Evolutionary conservation across 2,888 invertebrate species (phyloP).

Genomic region (Netelia fuscicornis): DNA sequence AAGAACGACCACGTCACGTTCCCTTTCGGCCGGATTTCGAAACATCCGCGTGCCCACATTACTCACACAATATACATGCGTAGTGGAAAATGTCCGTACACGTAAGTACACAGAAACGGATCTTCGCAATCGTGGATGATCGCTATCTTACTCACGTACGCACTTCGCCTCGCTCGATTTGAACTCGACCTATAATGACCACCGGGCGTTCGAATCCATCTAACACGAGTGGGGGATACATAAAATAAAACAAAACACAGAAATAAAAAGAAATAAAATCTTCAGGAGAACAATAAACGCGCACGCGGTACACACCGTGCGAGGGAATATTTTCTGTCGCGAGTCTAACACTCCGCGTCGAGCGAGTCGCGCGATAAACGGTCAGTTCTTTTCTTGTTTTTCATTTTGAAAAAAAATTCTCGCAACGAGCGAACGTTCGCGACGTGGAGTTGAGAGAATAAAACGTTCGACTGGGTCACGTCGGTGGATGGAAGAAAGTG

Average conservation of each 20-base stretch:
- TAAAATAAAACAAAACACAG: not conserved
- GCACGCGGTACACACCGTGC: not conserved
- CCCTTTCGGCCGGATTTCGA: slow-evolving; percentile 24
- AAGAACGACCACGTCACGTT: slow-evolving; percentile 21
- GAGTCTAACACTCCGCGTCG: no score
- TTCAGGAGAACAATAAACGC: not conserved
- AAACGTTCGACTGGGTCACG: no score
- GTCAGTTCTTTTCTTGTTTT: not conserved
- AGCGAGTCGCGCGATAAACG: no score
- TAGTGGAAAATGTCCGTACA: not conserved
- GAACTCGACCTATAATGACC: slow-evolving; percentile 14
- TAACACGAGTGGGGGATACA: slow-evolving; percentile 6
- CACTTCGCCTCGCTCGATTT: slow-evolving; percentile 39
- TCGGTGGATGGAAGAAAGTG: no score
- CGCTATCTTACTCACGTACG: slow-evolving; percentile 58
- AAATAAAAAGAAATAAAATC: slow-evolving; percentile 5
- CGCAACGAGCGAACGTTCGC: not conserved
- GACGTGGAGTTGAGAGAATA: no score
- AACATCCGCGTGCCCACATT: not conserved
- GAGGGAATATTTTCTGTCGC: no score
- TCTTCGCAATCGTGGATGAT: slow-evolving; percentile 32
- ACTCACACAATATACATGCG: not conserved
- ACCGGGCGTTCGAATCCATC: slow-evolving; percentile 12
- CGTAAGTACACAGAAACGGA: not conserved
- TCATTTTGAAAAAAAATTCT: slow-evolving; percentile 20